Evolutionary conservation across 2,113 vertebrate species (phyloP).

Genomic region (Toxotes jaculatrix): DNA sequence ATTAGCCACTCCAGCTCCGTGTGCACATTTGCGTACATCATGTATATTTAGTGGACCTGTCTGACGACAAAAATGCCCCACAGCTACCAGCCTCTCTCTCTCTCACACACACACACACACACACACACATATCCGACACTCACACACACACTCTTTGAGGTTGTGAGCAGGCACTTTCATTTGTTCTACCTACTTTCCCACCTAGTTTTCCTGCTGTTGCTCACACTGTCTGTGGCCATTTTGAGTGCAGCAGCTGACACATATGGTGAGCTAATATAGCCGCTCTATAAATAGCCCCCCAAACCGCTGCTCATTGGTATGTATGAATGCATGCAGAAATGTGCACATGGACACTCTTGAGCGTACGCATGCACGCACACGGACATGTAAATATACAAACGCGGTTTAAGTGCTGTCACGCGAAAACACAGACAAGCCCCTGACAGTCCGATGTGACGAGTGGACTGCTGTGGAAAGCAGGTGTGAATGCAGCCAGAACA

Average conservation of each 20-base stretch:
- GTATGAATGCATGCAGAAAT: slow-evolving; percentile 47
- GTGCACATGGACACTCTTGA: slow-evolving; percentile 1
- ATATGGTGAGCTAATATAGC: slow-evolving; percentile 67
- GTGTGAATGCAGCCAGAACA: slow-evolving; percentile 22
- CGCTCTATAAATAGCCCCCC: slow-evolving; percentile 72
- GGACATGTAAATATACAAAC: slow-evolving; percentile 13
- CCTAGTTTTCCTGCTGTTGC: slow-evolving; percentile 28
- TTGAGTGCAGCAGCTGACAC: slow-evolving; percentile 77
- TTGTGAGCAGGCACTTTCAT: slow-evolving; percentile 6
- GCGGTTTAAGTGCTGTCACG: background rate
- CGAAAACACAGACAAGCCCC: background rate
- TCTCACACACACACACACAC: too few relatives aligned
- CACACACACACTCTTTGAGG: background rate
- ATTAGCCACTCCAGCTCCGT: slow-evolving; percentile 7
- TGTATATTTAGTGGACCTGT: slow-evolving; percentile 55
- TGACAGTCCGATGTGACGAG: background rate
- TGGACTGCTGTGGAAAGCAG: slow-evolving; percentile 20
- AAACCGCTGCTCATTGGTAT: slow-evolving; percentile 60
- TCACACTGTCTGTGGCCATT: slow-evolving; percentile 63
- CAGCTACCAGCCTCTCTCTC: background rate
- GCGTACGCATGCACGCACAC: background rate
- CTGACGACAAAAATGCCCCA: slow-evolving; percentile 35
- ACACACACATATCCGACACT: slow-evolving; percentile 12
- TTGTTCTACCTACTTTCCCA: slow-evolving; percentile 45
- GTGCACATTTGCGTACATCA: slow-evolving; percentile 20